Evolutionary conservation across 2,113 vertebrate species (phyloP), one percentile per base, ranked within the genome.

Genomic region (Oxyura jamaicensis): DNA sequence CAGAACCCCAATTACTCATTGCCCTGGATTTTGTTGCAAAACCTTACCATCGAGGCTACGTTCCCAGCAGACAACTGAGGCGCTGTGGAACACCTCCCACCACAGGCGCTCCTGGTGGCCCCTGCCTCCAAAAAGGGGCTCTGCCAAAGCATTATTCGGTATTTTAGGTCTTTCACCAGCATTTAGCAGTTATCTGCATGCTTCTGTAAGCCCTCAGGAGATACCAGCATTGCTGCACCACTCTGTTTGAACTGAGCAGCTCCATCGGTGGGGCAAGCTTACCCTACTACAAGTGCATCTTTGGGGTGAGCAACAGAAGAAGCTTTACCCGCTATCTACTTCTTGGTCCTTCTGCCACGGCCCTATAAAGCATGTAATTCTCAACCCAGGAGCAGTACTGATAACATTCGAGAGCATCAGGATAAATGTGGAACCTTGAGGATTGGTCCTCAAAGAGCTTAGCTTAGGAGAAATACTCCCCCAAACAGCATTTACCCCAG

Each of bases 11-110:
- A 39, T 60, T 79, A 91, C 71, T 94, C 71, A 76, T 85, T 5
- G 1, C 14, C 39, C 59, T 83, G 78, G 71, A 60, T 79, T 91
- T 83, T 52, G 50, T 79, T 72, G 66, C 48, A 75, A 92, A 95
- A 68, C 50, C 52, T 53, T 75, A 67, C 2, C 67, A 87, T 46
- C 50, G 44, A 87, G 53, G 17, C 63, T 76, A 33, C 33, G 26
- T 65, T n/a, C 81, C 29, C 14, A 62, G 72, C n/a, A 86, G 44
- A 80, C 31, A n/a, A 35, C n/a, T 5, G 52, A 33, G 60, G 69
- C 10, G 0, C 2, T 28, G 65, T 3, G 82, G 69, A 82, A 85
- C 83, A 84, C 66, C 74, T 92, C 84, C 86, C 44, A 65, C 65
- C 18, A 0, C 76, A 93, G 73, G 36, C 72, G 53, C 79, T 81